Base-by-base conservation (phyloP, 1,140 invertebrate genomes). In the Philaenus spumarius region DNA sequence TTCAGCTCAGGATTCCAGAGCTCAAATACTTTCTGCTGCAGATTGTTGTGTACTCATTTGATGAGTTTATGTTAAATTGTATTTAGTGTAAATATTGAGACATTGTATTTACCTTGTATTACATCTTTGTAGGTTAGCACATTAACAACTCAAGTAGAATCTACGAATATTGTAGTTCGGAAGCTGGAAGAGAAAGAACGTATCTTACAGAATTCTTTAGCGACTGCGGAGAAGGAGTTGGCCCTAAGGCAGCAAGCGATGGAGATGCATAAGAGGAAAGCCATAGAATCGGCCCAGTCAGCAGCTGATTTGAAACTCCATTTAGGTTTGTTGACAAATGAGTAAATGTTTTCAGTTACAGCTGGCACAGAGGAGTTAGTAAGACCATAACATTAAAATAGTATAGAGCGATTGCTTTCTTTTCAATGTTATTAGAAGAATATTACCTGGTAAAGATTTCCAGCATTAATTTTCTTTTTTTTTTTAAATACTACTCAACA, bases 241-340 rank as follows among this genome's bases (percentile, higher is more conserved):
- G 82, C 87, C 60, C 73, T 95, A 43, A 75, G 93, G 17, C 91
- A 95, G 69, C 92, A 96, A 72, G 89, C 92, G 1, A 93, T 97
- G 87, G 97, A 99, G 73, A 90, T 95, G 84, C 92, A 97, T 73
- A 98, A 98, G 73, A 77, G 96, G 11, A 98, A 98, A 77, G 95
- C 95, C 2, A 94, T 95, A 56, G 93, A 96, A 71, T 88, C 85
- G 69, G 90, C 94, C 1, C 96, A 99, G 71, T 95, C 93, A 40
- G 94, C 95, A 1, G 94, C 93, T 1, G 97, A 99, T 78, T 79
- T 98, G 1, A 98, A 97, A 77, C 80, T 99, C 45, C 95, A 98
- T 83, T 80, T 98, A 61, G 93, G 93, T 85, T 79, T 81, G 69
- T 78, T n/a, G n/a, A n/a, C n/a, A n/a, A n/a, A n/a, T n/a, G n/a